Base-by-base conservation (phyloP, 2,888 invertebrate genomes). In the Syrista parreyssii region DNA sequence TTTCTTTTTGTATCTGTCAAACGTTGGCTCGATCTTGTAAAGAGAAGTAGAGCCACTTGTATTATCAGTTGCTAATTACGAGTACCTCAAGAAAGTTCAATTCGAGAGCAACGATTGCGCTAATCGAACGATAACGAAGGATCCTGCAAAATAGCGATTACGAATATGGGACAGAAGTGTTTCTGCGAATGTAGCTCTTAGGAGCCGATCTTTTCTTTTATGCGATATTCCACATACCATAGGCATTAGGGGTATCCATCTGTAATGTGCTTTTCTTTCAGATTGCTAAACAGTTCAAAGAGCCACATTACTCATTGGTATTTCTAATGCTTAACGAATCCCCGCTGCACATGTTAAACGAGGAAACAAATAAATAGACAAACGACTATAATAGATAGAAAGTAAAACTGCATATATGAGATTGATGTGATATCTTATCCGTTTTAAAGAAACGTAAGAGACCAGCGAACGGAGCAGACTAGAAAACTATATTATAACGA, bases 341-440 rank as follows among this genome's bases (percentile, higher is more conserved):
- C 55, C 55, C 1, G 55, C 55, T 55, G 23, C 55, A 23, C 23
- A 2, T 23, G 4, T 9, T 55, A 68, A 76, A 68, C 31, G 35
- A 73, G 33, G 75, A 72, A 69, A 68, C 12, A 68, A 34, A 75
- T 75, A 33, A 68, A 76, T 68, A 68, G 72, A 36, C 68, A 71
- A 80, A 73, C 23, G 9, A 23, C 23, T 55, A 2, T 55, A 55
- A 55, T 55, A 55, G 55, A 55, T 55, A 55, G 23, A 55, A 55
- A 55, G 55, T 55, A 23, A 23, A 55, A 23, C 23, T 23, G 23
- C 9, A 23, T 55, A 55, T 55, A 55, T 23, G 23, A 23, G 15
- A 55, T 23, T 23, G 23, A 23, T 15, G 55, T 23, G 23, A 55
- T 12, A 15, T 23, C 55, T 23, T 23, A 6, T 23, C 23, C 9